Base-by-base conservation (phyloP, 2,888 invertebrate species). In the Hydrotaea diabolus region DNA sequence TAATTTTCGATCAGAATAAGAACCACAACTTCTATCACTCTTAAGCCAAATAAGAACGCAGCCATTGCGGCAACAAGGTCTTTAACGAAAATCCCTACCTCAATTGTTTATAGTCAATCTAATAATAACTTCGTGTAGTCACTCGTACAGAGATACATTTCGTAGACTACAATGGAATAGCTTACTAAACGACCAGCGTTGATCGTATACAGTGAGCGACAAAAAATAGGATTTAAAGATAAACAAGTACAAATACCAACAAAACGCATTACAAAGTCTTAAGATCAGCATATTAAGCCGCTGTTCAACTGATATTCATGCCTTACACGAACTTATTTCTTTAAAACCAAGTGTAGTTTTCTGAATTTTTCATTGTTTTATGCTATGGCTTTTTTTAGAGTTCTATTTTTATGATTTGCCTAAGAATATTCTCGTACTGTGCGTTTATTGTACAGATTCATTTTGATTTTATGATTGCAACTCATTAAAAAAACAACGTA, bases 101-200 rank as follows among this genome's bases (percentile, higher is more conserved):
- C 0, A 66, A 66, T 39, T 66, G 21, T 39, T 66, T 66, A 66
- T 9, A 19, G 43, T 4, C 39, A 66, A 39, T 66, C 66, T 66
- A 66, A 66, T 43, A 66, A 66, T 66, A 66, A n/a, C 19, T 11
- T 43, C 36, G 17, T 13, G 59, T 66, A 31, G 31, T 31, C 7
- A 43, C 17, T 66, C 39, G 7, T 21, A 8, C 2, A 19, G 43
- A 66, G 66, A 66, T 39, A 39, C 2, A 13, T 66, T 21, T 43
- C 43, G 11, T 21, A 19, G 39, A 39, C 39, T 8, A 26, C 59
- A 59, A 66, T 36, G 66, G 13, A 66, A 66, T 43, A n/a, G 19
- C 57, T 21, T 9, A 5, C 64, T 66, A 39, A 66, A 21, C 66
- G 0, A 19, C 39, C 17, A n/a, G 2, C 19, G 23, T 26, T 59